Evolutionary conservation across 2,797 vertebrate species (phyloP), one percentile per base, ranked within the genome.

Genomic region (Diplodus sargus): DNA sequence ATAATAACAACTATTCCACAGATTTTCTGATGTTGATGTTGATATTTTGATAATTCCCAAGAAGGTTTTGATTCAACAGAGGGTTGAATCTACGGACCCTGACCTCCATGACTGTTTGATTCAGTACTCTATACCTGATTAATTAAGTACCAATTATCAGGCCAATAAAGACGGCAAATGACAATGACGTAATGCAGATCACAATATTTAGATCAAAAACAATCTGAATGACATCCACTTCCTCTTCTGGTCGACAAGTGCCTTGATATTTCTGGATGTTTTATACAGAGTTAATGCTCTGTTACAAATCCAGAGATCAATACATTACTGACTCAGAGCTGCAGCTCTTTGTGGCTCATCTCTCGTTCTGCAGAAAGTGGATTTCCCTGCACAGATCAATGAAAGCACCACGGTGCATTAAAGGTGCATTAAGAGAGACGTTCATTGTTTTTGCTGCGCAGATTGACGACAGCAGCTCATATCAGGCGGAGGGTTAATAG

Each of bases 361-460:
- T 66, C 69, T 47, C 51, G 20, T 39, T 57, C 30, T 53, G 67
- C 65, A 79, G 54, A 73, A 63, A 85, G 64, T 80, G 63, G 66
- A 67, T 57, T 83, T 79, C 58, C 47, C 76, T 65, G 54, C 49
- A 51, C 56, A 0, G 72, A 86, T 90, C 83, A 72, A 86, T 90
- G 75, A 66, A 78, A 51, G 64, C 70, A 53, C 74, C 61, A 17
- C 13, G n/a, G 57, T 54, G 68, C 80, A 85, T 86, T 87, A 84
- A 83, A 85, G 69, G 43, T 54, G 53, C 88, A 88, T 89, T 86
- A 91, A 74, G 70, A 70, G 18, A 63, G 48, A 62, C 68, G 18
- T 34, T 59, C 39, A 42, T 43, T 43, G 53, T 77, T 74, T 74
- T 30, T 39, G 60, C 45, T 57, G 20, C 23, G 45, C 34, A 28